phyloP scores from a whole-genome alignment of 2,113 vertebrate species.

The Panthera tigris region DNA sequence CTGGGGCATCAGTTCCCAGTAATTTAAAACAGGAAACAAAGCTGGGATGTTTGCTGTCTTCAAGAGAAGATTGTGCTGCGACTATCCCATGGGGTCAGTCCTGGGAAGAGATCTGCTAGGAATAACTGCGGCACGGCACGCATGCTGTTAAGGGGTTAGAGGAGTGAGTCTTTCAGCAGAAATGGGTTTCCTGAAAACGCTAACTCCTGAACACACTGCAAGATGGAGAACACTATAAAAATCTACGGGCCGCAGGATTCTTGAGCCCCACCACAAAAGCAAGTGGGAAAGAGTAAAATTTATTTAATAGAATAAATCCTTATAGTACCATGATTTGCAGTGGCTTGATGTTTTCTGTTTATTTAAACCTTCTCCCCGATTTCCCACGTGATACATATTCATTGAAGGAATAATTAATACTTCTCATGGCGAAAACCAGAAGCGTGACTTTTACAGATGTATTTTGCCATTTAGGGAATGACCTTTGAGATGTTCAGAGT shows the following conservation, averaged over 20 bases:
- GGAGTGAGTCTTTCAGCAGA: neutral
- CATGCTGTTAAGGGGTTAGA: neutral
- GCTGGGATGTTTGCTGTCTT: constrained; percentile 3
- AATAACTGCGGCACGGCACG: neutral
- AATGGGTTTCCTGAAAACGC: neutral
- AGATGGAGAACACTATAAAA: neutral
- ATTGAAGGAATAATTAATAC: neutral
- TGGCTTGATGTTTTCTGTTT: neutral
- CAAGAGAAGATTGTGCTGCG: neutral
- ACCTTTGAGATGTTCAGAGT: neutral
- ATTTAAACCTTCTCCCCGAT: neutral
- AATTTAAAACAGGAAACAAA: constrained; percentile 21
- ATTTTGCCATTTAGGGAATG: neutral
- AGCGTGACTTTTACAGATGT: neutral
- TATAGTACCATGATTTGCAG: neutral
- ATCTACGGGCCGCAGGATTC: neutral
- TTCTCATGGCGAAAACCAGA: constrained; percentile 18
- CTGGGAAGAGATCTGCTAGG: neutral
- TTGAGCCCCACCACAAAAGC: neutral
- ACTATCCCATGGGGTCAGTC: neutral
- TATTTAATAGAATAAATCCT: neutral
- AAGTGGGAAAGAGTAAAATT: neutral
- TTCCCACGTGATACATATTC: neutral
- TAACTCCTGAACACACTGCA: neutral
- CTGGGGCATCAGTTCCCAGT: neutral